Evolutionary conservation across 2,113 vertebrate species (phyloP), one percentile per base, ranked within the genome.

Genomic region (Channa argus): DNA sequence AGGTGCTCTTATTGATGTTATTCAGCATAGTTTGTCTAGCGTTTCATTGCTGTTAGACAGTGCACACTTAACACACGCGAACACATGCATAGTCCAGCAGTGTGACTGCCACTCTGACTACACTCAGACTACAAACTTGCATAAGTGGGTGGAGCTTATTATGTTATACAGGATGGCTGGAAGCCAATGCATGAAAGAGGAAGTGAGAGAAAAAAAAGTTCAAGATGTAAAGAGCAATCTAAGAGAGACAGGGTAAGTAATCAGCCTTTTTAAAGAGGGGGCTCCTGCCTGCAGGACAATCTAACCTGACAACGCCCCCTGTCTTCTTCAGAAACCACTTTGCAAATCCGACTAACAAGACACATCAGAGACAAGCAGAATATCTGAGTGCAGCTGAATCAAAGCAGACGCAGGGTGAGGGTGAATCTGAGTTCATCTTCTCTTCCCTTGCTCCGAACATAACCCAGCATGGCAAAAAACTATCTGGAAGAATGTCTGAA

Each of bases 51-150:
- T 77, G 24, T 24, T 24, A 24, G 24, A 24, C 62, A 39, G 51
- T 52, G 24, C 14, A 52, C 45, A 71, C 47, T 47, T 15, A 47
- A 63, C 71, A 79, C 63, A 77, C 76, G 78, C 44, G 55, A 66
- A 71, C 67, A 65, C 55, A 67, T 59, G 72, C 63, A 61, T 50
- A 59, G 77, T 79, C 71, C 58, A 37, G 56, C 79, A 54, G 50
- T 60, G 63, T 37, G 39, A 66, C 76, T 75, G 72, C 44, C 52
- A 70, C 80, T 24, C 24, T 24, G 24, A 24, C 24, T 24, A 24
- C 24, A 24, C 95, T 97, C 96, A 95, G 96, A 95, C 95, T 96
- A 95, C 96, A 96, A 96, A 97, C 95, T 97, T 97, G 94, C 95
- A 94, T 79, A 94, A 90, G 92, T 94, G 95, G 97, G 96, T 89